A percentile compares a stretch with the other conserved stretches of the same genome.
Evolutionary conservation across 1,140 invertebrate species (phyloP).

Genomic region (Listronotus bonariensis): DNA sequence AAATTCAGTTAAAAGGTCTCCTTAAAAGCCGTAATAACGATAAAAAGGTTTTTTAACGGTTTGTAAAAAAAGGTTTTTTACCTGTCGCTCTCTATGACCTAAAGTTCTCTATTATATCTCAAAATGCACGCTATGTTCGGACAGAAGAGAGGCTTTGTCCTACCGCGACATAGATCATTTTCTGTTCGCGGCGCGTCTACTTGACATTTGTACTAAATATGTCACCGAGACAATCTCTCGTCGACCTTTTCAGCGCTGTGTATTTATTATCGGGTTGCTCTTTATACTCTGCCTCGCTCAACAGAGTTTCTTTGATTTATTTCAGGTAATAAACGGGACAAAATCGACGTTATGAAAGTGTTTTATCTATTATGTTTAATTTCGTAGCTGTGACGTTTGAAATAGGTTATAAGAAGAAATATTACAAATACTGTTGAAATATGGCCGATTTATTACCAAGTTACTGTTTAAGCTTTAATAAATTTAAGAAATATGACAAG

Average conservation of each 20-base stretch:
- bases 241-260: constrained; percentile 29
- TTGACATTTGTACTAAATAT: constrained; percentile 35
- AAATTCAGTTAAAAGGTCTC: no score
- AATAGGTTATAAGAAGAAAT: not conserved
- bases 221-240: constrained; percentile 33
- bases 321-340: constrained; percentile 24
- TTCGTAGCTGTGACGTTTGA: not conserved
- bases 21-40: no score
- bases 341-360: constrained; percentile 7
- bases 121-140: not conserved
- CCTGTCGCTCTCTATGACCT: not conserved
- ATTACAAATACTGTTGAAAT: no score
- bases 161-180: constrained; percentile 27
- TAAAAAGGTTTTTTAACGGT: no score
- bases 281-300: constrained; percentile 20
- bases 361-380: constrained; percentile 9
- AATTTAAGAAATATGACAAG: no score
- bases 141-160: not conserved
- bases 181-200: constrained; percentile 3
- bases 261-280: constrained; percentile 32
- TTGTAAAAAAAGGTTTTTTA: no score
- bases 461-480: no score
- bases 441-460: no score
- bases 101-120: not conserved
- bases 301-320: constrained; percentile 28